Conservation (phyloP, 2,113 vertebrate species). For the Camelus bactrianus region DNA sequence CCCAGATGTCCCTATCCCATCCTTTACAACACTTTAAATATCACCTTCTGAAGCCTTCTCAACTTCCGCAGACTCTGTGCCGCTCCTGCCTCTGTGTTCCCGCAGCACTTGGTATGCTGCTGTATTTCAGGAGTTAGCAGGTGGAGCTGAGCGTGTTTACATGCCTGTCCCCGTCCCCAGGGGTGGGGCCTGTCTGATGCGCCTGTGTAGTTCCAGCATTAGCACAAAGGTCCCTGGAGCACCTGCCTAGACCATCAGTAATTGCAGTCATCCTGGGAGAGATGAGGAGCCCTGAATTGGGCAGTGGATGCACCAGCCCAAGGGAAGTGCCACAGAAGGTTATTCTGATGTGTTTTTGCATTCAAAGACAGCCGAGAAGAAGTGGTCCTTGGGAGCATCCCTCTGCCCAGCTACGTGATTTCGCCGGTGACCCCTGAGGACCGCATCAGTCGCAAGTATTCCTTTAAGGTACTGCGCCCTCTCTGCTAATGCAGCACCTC, state of each 20-base stretch:
- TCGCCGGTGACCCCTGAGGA: conserved; percentile 94
- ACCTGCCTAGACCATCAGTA: not conserved
- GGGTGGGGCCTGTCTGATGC: not conserved
- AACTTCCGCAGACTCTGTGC: not conserved
- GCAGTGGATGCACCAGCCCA: not conserved
- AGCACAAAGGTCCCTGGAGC: not conserved
- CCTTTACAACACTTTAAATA: not conserved
- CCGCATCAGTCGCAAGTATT: conserved; percentile 97
- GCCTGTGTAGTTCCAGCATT: not conserved
- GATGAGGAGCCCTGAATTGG: not conserved
- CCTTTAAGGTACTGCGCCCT: conserved; percentile 94
- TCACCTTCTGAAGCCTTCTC: not conserved
- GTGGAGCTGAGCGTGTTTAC: not conserved
- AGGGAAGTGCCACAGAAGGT: not conserved
- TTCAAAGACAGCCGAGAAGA: conserved; percentile 97
- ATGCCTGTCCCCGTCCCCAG: not conserved
- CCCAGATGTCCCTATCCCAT: not conserved
- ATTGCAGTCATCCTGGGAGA: not conserved
- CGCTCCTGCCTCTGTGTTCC: not conserved
- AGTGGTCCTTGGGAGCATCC: conserved; percentile 97
- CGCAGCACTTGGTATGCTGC: not conserved
- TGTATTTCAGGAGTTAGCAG: not conserved
- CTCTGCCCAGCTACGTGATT: conserved; percentile 96
- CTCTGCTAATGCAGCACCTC: not conserved
- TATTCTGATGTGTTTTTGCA: conserved; percentile 65